phyloP scores from a whole-genome alignment of 2,113 vertebrate genomes.

The Paralichthys olivaceus region DNA sequence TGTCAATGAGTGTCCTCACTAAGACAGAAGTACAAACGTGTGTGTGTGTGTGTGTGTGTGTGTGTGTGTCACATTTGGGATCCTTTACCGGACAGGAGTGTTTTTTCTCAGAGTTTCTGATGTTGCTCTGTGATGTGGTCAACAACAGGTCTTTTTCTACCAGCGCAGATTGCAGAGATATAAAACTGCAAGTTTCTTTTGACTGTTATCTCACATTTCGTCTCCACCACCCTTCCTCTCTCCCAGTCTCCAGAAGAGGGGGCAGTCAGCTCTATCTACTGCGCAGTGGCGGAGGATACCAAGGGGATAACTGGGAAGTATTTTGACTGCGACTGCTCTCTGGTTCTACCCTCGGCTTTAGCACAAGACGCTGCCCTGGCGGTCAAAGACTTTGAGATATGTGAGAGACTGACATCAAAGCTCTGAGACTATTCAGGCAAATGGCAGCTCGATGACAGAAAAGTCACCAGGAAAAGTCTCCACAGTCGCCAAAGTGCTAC shows the following conservation, averaged over 20 bases:
- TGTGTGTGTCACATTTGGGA: neutral
- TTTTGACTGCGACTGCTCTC: conserved; percentile 83
- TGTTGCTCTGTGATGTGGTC: neutral
- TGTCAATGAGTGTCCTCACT: too few species aligned
- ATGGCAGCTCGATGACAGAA: neutral
- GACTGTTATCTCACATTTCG: neutral
- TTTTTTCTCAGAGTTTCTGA: too few species aligned
- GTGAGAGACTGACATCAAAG: conserved; percentile 80
- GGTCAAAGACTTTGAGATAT: conserved; percentile 85
- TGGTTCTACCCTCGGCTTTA: conserved; percentile 75
- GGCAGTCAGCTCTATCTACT: conserved; percentile 86
- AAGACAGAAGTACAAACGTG: too few species aligned
- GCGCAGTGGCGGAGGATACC: conserved; percentile 85
- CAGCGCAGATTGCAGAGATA: too few species aligned
- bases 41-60: too few species aligned
- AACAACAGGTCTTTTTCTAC: neutral
- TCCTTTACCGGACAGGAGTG: neutral
- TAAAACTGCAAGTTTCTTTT: neutral
- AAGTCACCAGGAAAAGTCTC: too few species aligned
- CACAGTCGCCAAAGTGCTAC: too few species aligned
- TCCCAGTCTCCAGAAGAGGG: conserved; percentile 84
- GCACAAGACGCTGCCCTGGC: conserved; percentile 80
- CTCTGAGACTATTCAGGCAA: conserved; percentile 38
- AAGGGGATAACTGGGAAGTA: conserved; percentile 88
- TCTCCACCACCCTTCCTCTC: conserved; percentile 2